These are phyloP conservation scores for Drosophila kanapiae DNA, from an alignment of 1,140 invertebrate species.

Conservation along the genomic window DNA sequence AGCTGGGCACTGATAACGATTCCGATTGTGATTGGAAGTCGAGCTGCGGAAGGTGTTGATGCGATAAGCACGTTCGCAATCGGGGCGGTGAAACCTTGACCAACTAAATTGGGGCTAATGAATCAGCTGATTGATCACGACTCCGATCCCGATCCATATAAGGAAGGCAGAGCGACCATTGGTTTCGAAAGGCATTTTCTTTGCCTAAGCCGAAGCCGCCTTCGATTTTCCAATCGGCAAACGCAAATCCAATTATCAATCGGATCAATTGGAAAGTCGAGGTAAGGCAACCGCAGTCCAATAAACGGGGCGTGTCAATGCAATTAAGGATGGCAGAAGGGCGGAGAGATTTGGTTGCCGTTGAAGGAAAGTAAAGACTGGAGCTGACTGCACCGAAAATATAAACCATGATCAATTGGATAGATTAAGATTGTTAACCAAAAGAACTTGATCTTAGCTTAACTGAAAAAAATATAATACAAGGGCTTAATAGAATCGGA, in stretches of 20 bases:
- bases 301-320: conserved; percentile 69
- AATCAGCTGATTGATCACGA: conserved; percentile 65
- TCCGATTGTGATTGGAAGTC: conserved; percentile 30
- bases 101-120: conserved; percentile 66
- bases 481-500: not conserved
- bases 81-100: conserved; percentile 61
- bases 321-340: conserved; percentile 52
- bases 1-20: conserved; percentile 30
- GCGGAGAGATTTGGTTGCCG: conserved; percentile 31
- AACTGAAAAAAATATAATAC: not conserved
- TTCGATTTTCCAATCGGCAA: conserved; percentile 46
- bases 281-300: conserved; percentile 52
- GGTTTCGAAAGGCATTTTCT: conserved; percentile 48
- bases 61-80: conserved; percentile 59
- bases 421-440: not conserved
- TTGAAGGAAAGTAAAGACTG: conserved; percentile 25
- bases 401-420: conserved; percentile 4
- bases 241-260: conserved; percentile 72
- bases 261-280: conserved; percentile 75
- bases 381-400: conserved; percentile 19
- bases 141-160: conserved; percentile 30
- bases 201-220: conserved; percentile 7
- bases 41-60: conserved; percentile 39
- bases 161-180: conserved; percentile 10
- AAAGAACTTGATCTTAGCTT: not conserved